phyloP scores from a whole-genome alignment of 2,797 vertebrate genomes.

The Sylvilagus floridanus region DNA sequence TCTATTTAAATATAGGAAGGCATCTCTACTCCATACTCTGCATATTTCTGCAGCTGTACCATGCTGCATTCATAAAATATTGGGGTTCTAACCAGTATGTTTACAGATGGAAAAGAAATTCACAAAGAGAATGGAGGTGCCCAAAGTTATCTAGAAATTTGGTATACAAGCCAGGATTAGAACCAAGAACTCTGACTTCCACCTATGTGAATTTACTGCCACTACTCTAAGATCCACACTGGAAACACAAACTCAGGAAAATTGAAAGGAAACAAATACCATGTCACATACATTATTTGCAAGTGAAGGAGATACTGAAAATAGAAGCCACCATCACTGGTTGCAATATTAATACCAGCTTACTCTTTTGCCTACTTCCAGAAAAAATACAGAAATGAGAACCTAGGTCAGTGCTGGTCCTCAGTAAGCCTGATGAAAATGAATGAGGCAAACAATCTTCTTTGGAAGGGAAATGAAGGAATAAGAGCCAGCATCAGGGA shows the following conservation, averaged over 20 bases:
- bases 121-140: neutral
- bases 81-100: neutral
- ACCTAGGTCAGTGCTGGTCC: neutral
- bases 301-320: neutral
- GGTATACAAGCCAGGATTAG: neutral
- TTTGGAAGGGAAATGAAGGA: conserved; percentile 51
- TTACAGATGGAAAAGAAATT: neutral
- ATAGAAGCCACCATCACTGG: neutral
- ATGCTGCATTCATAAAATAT: neutral
- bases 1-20: no score
- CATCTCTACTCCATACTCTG: neutral
- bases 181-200: neutral
- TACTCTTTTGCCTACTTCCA: neutral
- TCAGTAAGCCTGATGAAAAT: conserved; percentile 7
- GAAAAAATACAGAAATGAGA: neutral
- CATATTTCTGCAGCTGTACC: neutral
- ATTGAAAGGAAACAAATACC: neutral
- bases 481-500: conserved; percentile 23
- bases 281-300: neutral
- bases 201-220: neutral
- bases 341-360: neutral
- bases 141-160: neutral
- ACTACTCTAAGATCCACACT: neutral
- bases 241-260: neutral
- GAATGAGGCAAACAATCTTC: conserved; percentile 17